Base-by-base conservation (phyloP, 2,113 vertebrate species). In the Mixornis gularis region DNA sequence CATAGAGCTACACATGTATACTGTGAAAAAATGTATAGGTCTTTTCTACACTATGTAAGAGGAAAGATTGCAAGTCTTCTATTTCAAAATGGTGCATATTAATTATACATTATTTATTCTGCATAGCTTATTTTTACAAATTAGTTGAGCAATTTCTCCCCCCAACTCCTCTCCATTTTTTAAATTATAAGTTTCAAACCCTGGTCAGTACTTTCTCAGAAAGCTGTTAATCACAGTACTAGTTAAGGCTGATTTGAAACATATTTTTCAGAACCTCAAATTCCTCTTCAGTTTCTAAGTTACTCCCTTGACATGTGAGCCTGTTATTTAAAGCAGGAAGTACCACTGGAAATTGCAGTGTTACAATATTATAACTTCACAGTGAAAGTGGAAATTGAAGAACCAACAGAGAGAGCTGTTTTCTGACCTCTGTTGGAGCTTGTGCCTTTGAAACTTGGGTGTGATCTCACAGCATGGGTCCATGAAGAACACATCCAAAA, bases 401-500 rank as follows among this genome's bases (percentile, higher is more conserved):
- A 72, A 30, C 21, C 70, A 68, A 27, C 41, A 11, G 14, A 34
- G 32, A 63, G 19, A 59, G 19, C 26, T 76, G 43, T 3, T 73
- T 56, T 34, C 41, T 44, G 38, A 58, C 34, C 73, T 56, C 22
- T 64, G 9, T 10, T 56, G 3, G 7, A 69, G 36, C 46, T 91
- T 30, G 4, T 0, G 41, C 41, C 38, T 86, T 19, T 40, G 55
- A 73, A 73, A 58, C 4, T 10, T 0, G 0, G 7, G 9, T 43
- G n/a, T 32, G 64, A 30, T 36, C 41, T 73, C n/a, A 27, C 38
- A n/a, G 3, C 27, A 3, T 3, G 18, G 56, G 19, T 49, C 22
- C 10, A 10, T 10, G 36, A 62, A 70, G 46, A 40, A 13, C n/a
- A 4, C 21, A 27, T 27, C n/a, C 55, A 32, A 36, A 84, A 19